Conservation (phyloP, 2,113 vertebrate genomes). For the Lamprotornis superbus region DNA sequence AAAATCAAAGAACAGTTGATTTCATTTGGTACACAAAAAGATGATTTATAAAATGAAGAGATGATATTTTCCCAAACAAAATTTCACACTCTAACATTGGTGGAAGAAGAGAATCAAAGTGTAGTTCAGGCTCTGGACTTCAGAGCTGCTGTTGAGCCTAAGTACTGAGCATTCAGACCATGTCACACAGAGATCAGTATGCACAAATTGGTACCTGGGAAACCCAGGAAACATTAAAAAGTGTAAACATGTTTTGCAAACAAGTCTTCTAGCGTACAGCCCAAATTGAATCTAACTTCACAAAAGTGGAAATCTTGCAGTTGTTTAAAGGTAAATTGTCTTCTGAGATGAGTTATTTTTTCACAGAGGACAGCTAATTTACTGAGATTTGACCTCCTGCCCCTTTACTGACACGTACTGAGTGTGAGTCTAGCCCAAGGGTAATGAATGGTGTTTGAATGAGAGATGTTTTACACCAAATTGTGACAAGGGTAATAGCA, state of each 20-base stretch:
- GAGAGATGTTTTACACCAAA: conserved; percentile 45
- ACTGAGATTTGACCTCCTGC: conserved; percentile 31
- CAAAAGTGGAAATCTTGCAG: neutral
- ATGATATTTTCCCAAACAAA: neutral
- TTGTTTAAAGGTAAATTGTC: conserved; percentile 24
- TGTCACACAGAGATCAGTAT: neutral
- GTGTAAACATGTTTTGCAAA: neutral
- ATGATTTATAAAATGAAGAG: neutral
- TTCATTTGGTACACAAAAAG: neutral
- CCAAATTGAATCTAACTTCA: neutral
- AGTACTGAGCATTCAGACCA: neutral
- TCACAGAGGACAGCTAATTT: conserved; percentile 31
- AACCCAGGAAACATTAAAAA: neutral
- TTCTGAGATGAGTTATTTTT: conserved; percentile 20
- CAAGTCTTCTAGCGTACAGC: neutral
- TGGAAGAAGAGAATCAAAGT: neutral
- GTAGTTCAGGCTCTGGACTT: neutral
- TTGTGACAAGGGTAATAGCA: conserved; percentile 55
- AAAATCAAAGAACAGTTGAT: neutral
- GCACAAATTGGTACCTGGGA: neutral
- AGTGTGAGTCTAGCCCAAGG: conserved; percentile 16
- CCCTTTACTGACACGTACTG: neutral
- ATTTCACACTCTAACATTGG: neutral
- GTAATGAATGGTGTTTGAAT: conserved; percentile 33
- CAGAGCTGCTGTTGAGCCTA: neutral